A percentile compares a stretch with the other conserved stretches of the same genome.
Evolutionary conservation across 1,140 invertebrate species (phyloP).

Genomic region (Orchesella cincta): DNA sequence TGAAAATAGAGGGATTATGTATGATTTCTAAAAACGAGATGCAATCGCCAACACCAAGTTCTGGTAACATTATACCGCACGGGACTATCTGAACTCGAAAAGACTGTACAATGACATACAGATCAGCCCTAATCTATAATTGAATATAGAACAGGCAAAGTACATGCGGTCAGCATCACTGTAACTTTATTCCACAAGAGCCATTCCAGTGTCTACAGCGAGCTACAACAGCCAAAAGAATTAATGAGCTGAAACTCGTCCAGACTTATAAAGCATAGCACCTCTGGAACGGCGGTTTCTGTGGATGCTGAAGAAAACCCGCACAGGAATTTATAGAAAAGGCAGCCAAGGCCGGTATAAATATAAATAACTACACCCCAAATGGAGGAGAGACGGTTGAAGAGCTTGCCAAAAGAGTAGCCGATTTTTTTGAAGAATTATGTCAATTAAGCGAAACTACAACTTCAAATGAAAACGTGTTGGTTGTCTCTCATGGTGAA

Average conservation of each 20-base stretch:
- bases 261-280: neutral
- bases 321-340: constrained; percentile 27
- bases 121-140: constrained; percentile 35
- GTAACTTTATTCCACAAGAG: constrained; percentile 38
- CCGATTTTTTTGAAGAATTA: constrained; percentile 34
- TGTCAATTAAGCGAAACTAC: constrained; percentile 15
- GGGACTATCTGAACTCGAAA: constrained; percentile 41
- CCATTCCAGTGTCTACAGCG: too few species aligned
- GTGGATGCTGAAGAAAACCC: constrained; percentile 42
- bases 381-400: constrained; percentile 38
- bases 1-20: too few species aligned
- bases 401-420: constrained; percentile 27
- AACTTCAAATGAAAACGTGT: constrained; percentile 26
- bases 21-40: too few species aligned
- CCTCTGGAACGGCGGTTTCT: constrained; percentile 43
- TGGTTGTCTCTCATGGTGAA: constrained; percentile 44
- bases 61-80: too few species aligned
- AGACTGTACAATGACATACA: constrained; percentile 43
- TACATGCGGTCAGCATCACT: constrained; percentile 38
- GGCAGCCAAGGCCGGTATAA: constrained; percentile 31
- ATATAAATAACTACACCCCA: constrained; percentile 33
- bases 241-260: constrained; percentile 15
- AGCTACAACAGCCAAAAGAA: too few species aligned
- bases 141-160: constrained; percentile 42
- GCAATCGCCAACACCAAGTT: too few species aligned